phyloP scores from a whole-genome alignment of 2,797 vertebrate species.

The Phrynocephalus guinanensis region DNA sequence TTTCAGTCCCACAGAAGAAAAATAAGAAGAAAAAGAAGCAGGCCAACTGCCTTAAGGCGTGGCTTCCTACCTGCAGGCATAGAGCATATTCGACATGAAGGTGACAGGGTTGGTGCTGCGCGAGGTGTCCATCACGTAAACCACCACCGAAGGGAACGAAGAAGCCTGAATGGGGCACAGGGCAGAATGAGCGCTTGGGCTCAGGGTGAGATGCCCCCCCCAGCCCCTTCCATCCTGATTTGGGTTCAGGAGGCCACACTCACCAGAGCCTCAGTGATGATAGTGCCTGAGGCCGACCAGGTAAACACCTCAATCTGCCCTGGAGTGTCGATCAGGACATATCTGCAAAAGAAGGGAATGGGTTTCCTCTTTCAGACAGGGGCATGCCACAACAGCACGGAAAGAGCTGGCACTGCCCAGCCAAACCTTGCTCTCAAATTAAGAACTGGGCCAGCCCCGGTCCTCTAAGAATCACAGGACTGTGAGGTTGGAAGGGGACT shows the following conservation, averaged over 20 bases:
- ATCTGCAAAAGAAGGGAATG: slow-evolving; percentile 76
- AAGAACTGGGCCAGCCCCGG: no score
- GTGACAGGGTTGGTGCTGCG: slow-evolving; percentile 94
- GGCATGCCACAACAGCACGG: not conserved
- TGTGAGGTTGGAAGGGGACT: no score
- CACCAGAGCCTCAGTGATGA: slow-evolving; percentile 96
- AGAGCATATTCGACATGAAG: slow-evolving; percentile 99
- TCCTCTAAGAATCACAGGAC: no score
- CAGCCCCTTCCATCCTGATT: not conserved
- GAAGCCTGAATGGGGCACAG: slow-evolving; percentile 83
- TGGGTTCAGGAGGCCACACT: slow-evolving; percentile 43
- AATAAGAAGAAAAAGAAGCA: no score
- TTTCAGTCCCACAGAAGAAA: not conserved
- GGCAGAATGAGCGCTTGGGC: slow-evolving; percentile 13
- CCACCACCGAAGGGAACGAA: slow-evolving; percentile 91
- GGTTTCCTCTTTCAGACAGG: not conserved
- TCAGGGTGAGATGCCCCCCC: not conserved
- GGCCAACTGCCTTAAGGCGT: not conserved
- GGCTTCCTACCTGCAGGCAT: slow-evolving; percentile 91
- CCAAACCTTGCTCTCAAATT: no score
- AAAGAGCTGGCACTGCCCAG: not conserved
- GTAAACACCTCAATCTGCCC: slow-evolving; percentile 98
- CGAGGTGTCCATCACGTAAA: slow-evolving; percentile 97
- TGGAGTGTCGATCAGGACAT: slow-evolving; percentile 95
- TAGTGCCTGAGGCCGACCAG: slow-evolving; percentile 97